Evolutionary conservation across 2,888 invertebrate genomes (phyloP).

Genomic region (Brachyptera risi): DNA sequence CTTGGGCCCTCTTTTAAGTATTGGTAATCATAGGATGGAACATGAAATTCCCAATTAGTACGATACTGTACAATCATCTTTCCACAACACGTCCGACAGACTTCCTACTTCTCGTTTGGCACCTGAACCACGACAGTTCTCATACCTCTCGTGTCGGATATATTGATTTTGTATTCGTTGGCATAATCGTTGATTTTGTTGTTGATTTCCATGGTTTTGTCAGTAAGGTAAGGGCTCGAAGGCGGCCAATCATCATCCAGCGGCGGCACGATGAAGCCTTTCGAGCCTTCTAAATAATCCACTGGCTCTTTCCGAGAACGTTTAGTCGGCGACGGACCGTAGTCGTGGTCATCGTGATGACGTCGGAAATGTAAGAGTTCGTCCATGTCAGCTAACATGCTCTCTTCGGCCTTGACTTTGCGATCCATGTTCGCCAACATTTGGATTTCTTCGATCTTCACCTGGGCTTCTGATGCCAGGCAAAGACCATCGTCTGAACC

Average conservation of each 20-base stretch:
- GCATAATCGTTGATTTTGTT: slow-evolving; percentile 28
- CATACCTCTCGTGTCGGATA: slow-evolving; percentile 42
- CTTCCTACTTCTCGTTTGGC: slow-evolving; percentile 39
- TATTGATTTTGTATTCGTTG: slow-evolving; percentile 44
- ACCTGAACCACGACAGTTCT: slow-evolving; percentile 43
- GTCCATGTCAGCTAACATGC: slow-evolving; percentile 40
- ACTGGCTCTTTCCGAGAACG: slow-evolving; percentile 18
- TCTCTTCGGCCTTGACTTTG: slow-evolving; percentile 25
- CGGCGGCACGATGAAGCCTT: slow-evolving; percentile 30
- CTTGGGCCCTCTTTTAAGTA: too few relatives aligned
- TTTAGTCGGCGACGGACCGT: slow-evolving; percentile 33
- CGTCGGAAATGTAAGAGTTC: slow-evolving; percentile 39
- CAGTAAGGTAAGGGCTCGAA: background rate
- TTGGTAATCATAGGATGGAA: too few relatives aligned
- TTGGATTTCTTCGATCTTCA: slow-evolving; percentile 19
- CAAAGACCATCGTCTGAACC: slow-evolving; percentile 40
- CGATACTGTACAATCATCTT: too few relatives aligned
- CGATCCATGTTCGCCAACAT: background rate
- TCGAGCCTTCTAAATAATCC: slow-evolving; percentile 1
- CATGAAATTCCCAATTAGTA: too few relatives aligned
- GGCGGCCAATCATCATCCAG: slow-evolving; percentile 33
- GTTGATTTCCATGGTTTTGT: slow-evolving; percentile 35
- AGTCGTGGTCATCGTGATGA: slow-evolving; percentile 33
- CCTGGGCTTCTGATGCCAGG: slow-evolving; percentile 23
- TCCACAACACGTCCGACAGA: background rate